Conservation (phyloP, 2,113 vertebrate genomes). For the Thryonomys swinderianus region DNA sequence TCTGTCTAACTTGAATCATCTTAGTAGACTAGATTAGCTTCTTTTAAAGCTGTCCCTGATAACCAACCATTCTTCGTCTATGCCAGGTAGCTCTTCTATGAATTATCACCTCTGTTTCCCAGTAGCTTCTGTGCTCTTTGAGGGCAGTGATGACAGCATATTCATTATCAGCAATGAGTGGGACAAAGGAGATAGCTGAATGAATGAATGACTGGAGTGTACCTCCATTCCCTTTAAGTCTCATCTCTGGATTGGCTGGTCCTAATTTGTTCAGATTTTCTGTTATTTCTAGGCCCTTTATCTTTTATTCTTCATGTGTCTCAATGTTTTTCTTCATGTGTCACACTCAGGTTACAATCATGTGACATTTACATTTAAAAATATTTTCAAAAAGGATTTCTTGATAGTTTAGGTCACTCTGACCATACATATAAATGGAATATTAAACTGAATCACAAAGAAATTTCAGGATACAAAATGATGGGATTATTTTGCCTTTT, state of each 20-base stretch:
- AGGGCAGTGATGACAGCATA: background rate
- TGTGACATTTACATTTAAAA: constrained; percentile 29
- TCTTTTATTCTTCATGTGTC: background rate
- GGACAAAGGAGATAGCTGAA: background rate
- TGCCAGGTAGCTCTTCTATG: background rate
- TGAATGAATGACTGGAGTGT: background rate
- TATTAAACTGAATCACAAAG: background rate
- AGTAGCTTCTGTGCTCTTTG: background rate
- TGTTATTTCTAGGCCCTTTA: background rate
- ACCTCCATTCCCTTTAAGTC: background rate
- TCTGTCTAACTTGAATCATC: background rate
- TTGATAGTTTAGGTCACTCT: background rate
- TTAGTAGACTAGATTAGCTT: background rate
- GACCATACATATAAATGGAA: background rate
- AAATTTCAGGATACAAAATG: background rate
- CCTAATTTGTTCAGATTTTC: background rate
- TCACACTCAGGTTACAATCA: background rate
- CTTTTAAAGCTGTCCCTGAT: background rate
- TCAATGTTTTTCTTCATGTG: background rate
- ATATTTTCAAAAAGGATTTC: constrained; percentile 31
- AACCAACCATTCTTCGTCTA: background rate
- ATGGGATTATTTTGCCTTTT: background rate
- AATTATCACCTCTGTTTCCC: background rate
- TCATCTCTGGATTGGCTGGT: background rate
- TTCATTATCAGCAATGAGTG: background rate